phyloP scores from a whole-genome alignment of 2,113 vertebrate genomes.

The Siniperca chuatsi region DNA sequence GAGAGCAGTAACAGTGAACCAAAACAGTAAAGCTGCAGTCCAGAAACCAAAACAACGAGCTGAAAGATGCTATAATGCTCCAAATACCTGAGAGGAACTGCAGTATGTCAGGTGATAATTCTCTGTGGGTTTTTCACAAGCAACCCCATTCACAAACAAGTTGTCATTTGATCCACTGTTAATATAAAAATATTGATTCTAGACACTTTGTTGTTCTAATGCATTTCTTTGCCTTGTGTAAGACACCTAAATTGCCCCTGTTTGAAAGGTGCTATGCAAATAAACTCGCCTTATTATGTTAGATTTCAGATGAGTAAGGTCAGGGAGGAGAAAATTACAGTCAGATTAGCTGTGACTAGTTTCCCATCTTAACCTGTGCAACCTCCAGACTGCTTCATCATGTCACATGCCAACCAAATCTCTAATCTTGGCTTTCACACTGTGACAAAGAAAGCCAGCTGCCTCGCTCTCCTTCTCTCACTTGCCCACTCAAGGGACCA shows the following conservation, averaged over 20 bases:
- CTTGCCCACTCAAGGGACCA: slow-evolving; percentile 38
- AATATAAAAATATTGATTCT: neutral
- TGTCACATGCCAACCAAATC: slow-evolving; percentile 55
- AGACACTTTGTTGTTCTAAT: neutral
- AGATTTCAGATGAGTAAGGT: slow-evolving; percentile 7
- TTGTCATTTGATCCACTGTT: neutral
- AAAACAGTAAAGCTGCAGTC: neutral
- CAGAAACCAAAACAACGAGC: neutral
- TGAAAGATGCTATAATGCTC: neutral
- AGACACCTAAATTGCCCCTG: neutral
- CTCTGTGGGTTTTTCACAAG: neutral
- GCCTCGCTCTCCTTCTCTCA: slow-evolving; percentile 30
- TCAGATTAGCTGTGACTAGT: slow-evolving; percentile 52
- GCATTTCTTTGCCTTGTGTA: neutral
- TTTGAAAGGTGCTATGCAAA: neutral
- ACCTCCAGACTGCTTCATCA: slow-evolving; percentile 59
- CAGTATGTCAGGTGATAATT: neutral
- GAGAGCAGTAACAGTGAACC: neutral
- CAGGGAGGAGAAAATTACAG: slow-evolving; percentile 17
- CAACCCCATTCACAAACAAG: neutral
- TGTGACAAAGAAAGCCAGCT: slow-evolving; percentile 55
- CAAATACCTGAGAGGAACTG: neutral
- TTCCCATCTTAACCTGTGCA: slow-evolving; percentile 52
- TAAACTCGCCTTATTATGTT: neutral
- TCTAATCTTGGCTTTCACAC: slow-evolving; percentile 71